These are phyloP conservation scores for Harmothoe impar DNA, from an alignment of 2,888 invertebrate genomes.

Conservation along the genomic window DNA sequence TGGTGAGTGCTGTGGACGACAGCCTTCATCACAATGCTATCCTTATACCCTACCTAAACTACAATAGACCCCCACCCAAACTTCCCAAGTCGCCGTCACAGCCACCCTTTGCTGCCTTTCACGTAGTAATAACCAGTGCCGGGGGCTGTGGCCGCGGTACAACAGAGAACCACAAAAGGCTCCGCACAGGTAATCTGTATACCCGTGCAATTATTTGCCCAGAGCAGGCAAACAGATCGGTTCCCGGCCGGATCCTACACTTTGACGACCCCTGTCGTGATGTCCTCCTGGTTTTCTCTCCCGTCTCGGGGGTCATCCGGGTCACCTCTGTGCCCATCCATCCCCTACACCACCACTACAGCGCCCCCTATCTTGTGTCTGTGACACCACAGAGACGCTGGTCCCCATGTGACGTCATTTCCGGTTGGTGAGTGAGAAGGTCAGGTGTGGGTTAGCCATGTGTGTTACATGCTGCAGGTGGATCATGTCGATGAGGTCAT, in stretches of 20 bases:
- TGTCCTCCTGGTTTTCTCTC: background rate
- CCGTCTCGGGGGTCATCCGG: background rate
- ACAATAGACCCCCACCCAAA: too few relatives aligned
- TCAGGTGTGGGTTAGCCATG: background rate
- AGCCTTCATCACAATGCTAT: too few relatives aligned
- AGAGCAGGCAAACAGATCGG: slow-evolving; percentile 15
- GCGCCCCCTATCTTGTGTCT: slow-evolving; percentile 32
- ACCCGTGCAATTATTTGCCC: slow-evolving; percentile 34
- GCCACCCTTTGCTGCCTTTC: background rate
- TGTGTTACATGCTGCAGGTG: slow-evolving; percentile 34
- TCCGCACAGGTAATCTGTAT: slow-evolving; percentile 20
- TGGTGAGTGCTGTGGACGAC: too few relatives aligned
- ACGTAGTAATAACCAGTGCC: background rate
- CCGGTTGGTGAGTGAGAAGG: slow-evolving; percentile 30
- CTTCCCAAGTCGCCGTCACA: background rate
- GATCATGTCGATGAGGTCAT: slow-evolving; percentile 31
- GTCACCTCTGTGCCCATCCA: slow-evolving; percentile 27
- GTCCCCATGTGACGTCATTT: slow-evolving; percentile 18
- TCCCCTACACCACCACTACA: background rate
- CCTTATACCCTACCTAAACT: too few relatives aligned
- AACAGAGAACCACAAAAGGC: slow-evolving; percentile 4
- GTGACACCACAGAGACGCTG: background rate
- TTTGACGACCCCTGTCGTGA: background rate
- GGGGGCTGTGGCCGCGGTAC: background rate
- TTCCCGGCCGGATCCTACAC: slow-evolving; percentile 19